These are phyloP conservation scores for Pilophorus perplexus DNA, from an alignment of 2,888 invertebrate genomes.

Conservation along the genomic window DNA sequence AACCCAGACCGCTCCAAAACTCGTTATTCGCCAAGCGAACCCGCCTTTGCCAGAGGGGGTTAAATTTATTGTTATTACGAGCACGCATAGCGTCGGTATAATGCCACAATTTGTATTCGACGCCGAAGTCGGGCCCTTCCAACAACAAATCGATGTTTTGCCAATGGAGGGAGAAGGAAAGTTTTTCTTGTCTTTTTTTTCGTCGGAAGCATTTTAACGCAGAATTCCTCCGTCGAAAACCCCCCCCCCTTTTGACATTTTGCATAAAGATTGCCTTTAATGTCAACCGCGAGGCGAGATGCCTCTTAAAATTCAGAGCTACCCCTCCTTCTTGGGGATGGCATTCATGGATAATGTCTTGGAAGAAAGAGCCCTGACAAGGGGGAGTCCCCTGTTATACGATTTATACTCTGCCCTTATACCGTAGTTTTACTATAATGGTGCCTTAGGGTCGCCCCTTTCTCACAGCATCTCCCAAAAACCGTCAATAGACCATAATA, in stretches of 20 bases:
- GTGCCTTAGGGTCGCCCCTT: neutral
- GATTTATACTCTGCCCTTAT: conserved; percentile 3
- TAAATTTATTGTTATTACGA: neutral
- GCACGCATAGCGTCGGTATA: neutral
- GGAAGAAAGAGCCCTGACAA: neutral
- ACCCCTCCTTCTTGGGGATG: neutral
- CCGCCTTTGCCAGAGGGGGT: too few species aligned
- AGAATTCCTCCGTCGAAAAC: neutral
- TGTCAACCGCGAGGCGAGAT: conserved; percentile 11
- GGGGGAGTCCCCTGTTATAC: neutral
- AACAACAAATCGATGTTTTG: conserved; percentile 19
- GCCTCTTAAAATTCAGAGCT: neutral
- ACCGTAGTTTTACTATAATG: neutral
- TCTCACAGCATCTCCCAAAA: neutral
- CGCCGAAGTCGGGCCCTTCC: neutral
- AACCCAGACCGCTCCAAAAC: too few species aligned
- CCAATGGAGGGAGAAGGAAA: neutral
- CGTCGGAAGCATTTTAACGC: neutral
- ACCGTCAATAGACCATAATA: conserved; percentile 15
- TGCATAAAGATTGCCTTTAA: conserved; percentile 28
- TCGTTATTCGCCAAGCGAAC: too few species aligned
- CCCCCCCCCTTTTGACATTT: conserved; percentile 17
- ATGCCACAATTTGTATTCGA: conserved; percentile 1
- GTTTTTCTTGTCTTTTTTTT: neutral
- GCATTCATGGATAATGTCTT: conserved; percentile 18